Evolutionary conservation across 2,113 vertebrate species (phyloP), one percentile per base, ranked within the genome.

Genomic region (Isurus oxyrinchus): DNA sequence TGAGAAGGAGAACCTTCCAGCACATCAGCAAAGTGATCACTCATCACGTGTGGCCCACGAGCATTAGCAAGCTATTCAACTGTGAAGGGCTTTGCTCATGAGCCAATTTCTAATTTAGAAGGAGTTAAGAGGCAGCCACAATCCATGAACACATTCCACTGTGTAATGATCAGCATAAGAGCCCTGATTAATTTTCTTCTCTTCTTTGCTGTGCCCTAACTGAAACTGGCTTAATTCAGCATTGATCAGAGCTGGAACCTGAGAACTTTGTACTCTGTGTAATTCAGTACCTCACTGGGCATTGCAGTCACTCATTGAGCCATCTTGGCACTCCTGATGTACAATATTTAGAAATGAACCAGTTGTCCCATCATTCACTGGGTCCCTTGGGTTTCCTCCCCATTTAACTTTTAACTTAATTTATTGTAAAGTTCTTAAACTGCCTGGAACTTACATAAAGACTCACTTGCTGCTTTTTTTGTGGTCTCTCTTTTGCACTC

Each of bases 401-500:
- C 35, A 16, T 81, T 81, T 16, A 81, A 81, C 76, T 16, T 81
- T 11, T 40, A 40, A 16, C 40, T 40, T 16, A 40, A 81, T 81
- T 81, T 40, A 19, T 81, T 40, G 35, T 81, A n/a, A 40, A 81
- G 76, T 81, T 81, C 13, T 16, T 40, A 27, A 81, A n/a, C 2
- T n/a, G 35, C 35, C 76, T n/a, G 14, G 35, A 81, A 14, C 61
- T 96, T 96, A 61, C 95, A 13, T 16, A 66, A 66, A 19, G 63
- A 19, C 63, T 66, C 16, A 3, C 63, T 66, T 66, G 63, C 63
- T 66, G 44, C 63, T 19, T 14, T 66, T 19, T 66, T 66, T 19
- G 63, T 76, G 27, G 25, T 61, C 57, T 53, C 61, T 55, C 96
- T 4, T 88, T 97, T 97, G 97, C 96, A 97, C 96, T 97, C 96